Evolutionary conservation across 2,888 invertebrate genomes (phyloP).

Genomic region (Brenthis daphne): DNA sequence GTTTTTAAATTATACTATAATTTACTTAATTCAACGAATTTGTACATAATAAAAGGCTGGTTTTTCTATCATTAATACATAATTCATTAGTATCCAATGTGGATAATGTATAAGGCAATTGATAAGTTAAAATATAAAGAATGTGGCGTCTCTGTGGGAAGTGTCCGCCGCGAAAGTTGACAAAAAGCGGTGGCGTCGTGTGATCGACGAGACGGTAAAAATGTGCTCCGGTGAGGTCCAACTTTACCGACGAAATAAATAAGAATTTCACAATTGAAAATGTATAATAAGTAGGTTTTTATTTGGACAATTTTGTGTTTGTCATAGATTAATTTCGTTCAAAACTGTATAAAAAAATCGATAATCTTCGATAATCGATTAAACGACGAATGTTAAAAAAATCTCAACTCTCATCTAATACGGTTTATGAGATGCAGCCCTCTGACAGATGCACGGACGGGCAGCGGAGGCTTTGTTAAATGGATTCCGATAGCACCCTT

Average conservation of each 20-base stretch:
- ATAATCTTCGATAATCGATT: too few relatives aligned
- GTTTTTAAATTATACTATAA: background rate
- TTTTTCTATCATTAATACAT: background rate
- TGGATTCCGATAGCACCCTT: too few relatives aligned
- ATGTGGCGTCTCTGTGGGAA: conserved; percentile 45
- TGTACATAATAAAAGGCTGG: background rate
- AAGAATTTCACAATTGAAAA: too few relatives aligned
- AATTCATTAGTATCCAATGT: conserved; percentile 14
- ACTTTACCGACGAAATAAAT: conserved; percentile 20
- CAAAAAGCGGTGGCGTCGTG: conserved; percentile 70
- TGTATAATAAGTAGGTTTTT: too few relatives aligned
- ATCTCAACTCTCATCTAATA: too few relatives aligned
- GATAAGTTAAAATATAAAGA: conserved; percentile 47
- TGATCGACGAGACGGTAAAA: conserved; percentile 54
- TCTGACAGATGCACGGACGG: too few relatives aligned
- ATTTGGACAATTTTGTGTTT: too few relatives aligned
- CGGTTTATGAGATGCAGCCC: too few relatives aligned
- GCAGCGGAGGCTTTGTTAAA: too few relatives aligned
- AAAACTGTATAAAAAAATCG: too few relatives aligned
- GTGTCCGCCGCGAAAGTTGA: conserved; percentile 65
- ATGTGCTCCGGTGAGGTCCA: conserved; percentile 56
- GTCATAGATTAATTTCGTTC: too few relatives aligned
- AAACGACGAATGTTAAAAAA: too few relatives aligned
- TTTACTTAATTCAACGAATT: background rate
- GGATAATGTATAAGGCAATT: conserved; percentile 15